A percentile compares a stretch with the other conserved stretches of the same genome.
phyloP scores from a whole-genome alignment of 2,113 vertebrate genomes.

The Alexandromys fortis region DNA sequence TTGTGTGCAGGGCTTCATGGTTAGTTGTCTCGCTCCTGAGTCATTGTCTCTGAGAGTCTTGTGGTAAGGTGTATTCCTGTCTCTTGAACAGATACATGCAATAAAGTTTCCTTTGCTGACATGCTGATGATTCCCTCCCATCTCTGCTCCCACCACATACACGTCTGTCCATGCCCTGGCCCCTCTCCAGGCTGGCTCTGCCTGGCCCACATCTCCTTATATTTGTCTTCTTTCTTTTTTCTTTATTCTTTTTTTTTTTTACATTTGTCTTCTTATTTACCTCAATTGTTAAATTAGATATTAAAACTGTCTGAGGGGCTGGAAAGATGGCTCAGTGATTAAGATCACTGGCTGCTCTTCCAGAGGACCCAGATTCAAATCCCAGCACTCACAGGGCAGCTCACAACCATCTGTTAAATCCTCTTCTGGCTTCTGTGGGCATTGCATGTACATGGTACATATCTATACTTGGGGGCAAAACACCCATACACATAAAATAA shows the following conservation, averaged over 20 bases:
- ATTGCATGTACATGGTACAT: neutral
- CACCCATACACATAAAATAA: neutral
- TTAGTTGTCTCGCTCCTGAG: neutral
- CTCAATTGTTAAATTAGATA: neutral
- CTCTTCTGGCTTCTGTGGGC: neutral
- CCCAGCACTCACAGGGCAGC: neutral
- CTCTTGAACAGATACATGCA: neutral
- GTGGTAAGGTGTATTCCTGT: neutral
- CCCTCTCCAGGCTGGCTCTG: neutral
- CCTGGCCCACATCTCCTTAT: accelerated
- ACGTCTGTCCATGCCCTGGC: accelerated
- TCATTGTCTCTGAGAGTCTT: neutral
- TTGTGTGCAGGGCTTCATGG: accelerated
- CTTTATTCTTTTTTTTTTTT: too few species aligned
- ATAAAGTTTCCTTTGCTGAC: neutral
- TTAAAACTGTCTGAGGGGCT: neutral
- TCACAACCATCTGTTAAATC: neutral
- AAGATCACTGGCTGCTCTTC: neutral
- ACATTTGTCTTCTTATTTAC: neutral
- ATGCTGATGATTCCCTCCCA: accelerated
- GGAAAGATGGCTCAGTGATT: neutral
- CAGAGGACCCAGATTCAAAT: neutral
- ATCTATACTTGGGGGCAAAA: neutral
- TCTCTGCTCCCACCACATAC: neutral
- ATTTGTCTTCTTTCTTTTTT: neutral